A percentile compares a stretch with the other conserved stretches of the same genome.
Conservation (phyloP, 2,113 vertebrate genomes). For the Phaethon lepturus region DNA sequence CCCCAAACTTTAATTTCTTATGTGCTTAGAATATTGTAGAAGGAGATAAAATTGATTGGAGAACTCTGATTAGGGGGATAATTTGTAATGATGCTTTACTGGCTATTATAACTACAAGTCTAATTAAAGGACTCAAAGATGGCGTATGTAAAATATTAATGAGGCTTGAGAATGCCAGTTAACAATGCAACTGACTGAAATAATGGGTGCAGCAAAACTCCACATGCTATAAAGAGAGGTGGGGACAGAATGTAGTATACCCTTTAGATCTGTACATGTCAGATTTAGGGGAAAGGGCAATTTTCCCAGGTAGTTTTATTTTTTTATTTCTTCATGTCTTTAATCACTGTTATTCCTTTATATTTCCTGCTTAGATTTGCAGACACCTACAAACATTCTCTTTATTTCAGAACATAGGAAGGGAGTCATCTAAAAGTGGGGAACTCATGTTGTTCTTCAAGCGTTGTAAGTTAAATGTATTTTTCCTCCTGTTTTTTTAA, state of each 20-base stretch:
- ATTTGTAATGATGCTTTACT: neutral
- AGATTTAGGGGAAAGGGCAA: neutral
- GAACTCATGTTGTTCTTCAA: neutral
- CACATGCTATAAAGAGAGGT: neutral
- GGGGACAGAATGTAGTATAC: neutral
- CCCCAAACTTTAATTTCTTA: neutral
- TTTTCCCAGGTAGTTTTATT: neutral
- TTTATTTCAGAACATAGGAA: neutral
- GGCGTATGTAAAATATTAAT: neutral
- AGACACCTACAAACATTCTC: neutral
- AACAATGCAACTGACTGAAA: neutral
- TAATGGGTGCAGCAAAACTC: neutral
- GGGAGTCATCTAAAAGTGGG: neutral
- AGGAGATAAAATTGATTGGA: neutral
- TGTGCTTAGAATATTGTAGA: neutral
- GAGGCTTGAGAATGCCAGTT: neutral
- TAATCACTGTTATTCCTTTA: neutral
- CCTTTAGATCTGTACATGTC: neutral
- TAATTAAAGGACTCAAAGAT: neutral
- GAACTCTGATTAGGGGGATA: neutral
- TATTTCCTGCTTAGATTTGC: neutral
- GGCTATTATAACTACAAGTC: neutral
- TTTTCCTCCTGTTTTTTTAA: neutral
- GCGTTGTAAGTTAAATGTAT: neutral
- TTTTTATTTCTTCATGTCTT: neutral